A percentile compares a stretch with the other conserved stretches of the same genome.
Evolutionary conservation across 2,113 vertebrate species (phyloP).

Genomic region (Microcebus lehilahytsara): DNA sequence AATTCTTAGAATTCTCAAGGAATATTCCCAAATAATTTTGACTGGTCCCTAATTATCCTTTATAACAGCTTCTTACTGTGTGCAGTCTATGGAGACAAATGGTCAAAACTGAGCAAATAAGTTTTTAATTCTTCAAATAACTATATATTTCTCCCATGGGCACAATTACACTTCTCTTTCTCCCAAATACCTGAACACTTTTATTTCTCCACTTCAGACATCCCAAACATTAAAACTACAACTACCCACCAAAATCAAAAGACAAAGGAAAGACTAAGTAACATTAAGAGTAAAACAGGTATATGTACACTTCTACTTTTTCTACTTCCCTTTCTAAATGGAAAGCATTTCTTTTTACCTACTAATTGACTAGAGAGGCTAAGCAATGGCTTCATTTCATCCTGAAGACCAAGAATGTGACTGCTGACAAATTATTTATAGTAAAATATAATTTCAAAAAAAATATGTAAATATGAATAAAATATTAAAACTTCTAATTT

Average conservation of each 20-base stretch:
- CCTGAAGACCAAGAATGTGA: background rate
- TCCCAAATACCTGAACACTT: background rate
- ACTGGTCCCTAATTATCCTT: background rate
- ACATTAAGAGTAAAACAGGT: background rate
- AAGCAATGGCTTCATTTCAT: background rate
- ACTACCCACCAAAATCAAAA: background rate
- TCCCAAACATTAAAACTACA: background rate
- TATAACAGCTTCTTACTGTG: background rate
- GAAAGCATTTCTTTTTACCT: background rate
- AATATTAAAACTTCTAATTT: background rate
- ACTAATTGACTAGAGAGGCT: background rate
- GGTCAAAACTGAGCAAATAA: background rate
- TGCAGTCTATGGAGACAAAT: background rate
- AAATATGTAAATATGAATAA: background rate
- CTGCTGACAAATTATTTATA: background rate
- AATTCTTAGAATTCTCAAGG: background rate
- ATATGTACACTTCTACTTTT: background rate
- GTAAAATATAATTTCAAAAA: conserved; percentile 2
- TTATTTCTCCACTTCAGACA: background rate
- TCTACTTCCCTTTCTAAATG: background rate
- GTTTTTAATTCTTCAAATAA: conserved; percentile 38
- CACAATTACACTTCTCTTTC: background rate
- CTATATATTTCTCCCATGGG: background rate
- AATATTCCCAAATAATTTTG: background rate
- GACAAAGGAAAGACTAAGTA: background rate